A percentile compares a stretch with the other conserved stretches of the same genome.
phyloP scores from a whole-genome alignment of 2,113 vertebrate species.

The Actenoides hombroni region DNA sequence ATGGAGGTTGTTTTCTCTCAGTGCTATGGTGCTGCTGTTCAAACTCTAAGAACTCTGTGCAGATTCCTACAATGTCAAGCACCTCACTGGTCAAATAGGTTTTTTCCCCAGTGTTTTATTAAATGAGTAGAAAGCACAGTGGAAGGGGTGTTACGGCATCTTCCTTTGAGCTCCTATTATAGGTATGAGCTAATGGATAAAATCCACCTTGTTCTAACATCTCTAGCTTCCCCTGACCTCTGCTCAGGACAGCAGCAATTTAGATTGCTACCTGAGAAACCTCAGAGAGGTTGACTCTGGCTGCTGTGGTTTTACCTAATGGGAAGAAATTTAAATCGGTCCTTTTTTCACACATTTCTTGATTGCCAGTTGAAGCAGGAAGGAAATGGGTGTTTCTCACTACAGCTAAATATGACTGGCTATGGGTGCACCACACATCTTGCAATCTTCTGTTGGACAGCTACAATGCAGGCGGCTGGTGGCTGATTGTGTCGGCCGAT shows the following conservation, averaged over 20 bases:
- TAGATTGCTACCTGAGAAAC: not conserved
- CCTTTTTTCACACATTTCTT: not conserved
- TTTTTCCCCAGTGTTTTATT: not conserved
- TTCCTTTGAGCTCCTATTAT: not conserved
- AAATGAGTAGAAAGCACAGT: not conserved
- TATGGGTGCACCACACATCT: not conserved
- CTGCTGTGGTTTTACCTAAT: not conserved
- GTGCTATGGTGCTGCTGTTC: not conserved
- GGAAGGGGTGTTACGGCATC: not conserved
- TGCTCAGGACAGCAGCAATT: not conserved
- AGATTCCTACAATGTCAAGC: not conserved
- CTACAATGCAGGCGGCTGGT: fast-evolving
- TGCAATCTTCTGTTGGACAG: fast-evolving
- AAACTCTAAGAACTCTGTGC: not conserved
- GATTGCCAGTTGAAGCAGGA: not conserved
- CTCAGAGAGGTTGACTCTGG: not conserved
- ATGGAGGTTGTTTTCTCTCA: not conserved
- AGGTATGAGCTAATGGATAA: not conserved
- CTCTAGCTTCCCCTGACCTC: not conserved
- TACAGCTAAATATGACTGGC: not conserved
- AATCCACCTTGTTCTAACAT: not conserved
- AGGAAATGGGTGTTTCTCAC: not conserved
- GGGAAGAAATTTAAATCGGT: not conserved
- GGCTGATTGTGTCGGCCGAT: not conserved
- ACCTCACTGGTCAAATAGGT: not conserved